These are phyloP conservation scores for Darevskia mixta DNA, from an alignment of 2,797 vertebrate genomes.

Conservation along the genomic window DNA sequence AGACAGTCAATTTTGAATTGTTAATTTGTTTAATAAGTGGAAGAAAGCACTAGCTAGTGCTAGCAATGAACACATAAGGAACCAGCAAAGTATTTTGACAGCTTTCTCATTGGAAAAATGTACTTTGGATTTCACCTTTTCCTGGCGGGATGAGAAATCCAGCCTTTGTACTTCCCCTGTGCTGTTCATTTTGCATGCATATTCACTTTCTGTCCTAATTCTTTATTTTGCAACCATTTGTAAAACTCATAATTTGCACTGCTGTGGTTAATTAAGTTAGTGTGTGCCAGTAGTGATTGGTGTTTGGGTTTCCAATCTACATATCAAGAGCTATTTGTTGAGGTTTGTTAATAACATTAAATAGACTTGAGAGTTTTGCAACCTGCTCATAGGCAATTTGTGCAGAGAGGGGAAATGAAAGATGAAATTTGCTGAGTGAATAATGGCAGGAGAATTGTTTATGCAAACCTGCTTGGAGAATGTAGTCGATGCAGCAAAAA, in stretches of 20 bases:
- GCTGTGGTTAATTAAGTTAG: slow-evolving; percentile 28
- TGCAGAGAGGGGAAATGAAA: slow-evolving; percentile 30
- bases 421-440: slow-evolving; percentile 30
- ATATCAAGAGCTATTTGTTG: slow-evolving; percentile 34
- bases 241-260: slow-evolving; percentile 34
- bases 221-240: slow-evolving; percentile 36
- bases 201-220: slow-evolving; percentile 37
- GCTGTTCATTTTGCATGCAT: slow-evolving; percentile 46
- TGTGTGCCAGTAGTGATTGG: background rate
- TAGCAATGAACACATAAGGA: background rate
- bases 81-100: slow-evolving; percentile 15
- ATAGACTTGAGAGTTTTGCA: slow-evolving; percentile 34
- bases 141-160: slow-evolving; percentile 35
- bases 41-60: background rate
- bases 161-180: slow-evolving; percentile 4
- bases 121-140: slow-evolving; percentile 38
- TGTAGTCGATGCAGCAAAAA: slow-evolving; percentile 23
- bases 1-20: slow-evolving; percentile 4
- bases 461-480: slow-evolving; percentile 24
- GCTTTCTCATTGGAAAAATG: slow-evolving; percentile 43
- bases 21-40: background rate
- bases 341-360: slow-evolving; percentile 52
- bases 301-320: slow-evolving; percentile 27
- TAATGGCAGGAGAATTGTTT: slow-evolving; percentile 43
- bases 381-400: slow-evolving; percentile 37